Evolutionary conservation across 2,113 vertebrate genomes (phyloP).

Genomic region (Grantiella picta): DNA sequence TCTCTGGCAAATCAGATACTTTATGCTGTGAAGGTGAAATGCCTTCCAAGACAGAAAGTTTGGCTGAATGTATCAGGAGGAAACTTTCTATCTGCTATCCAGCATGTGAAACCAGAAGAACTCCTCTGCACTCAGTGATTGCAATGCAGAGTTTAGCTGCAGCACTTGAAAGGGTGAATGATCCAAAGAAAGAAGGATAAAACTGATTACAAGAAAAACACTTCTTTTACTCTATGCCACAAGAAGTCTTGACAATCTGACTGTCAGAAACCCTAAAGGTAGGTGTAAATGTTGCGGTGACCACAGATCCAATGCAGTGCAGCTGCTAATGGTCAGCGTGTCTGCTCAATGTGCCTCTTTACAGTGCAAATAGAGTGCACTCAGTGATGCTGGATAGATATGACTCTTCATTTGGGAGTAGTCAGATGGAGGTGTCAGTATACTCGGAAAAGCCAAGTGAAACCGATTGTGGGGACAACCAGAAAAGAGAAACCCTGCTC

Average conservation of each 20-base stretch:
- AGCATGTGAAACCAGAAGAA: background rate
- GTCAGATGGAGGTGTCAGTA: background rate
- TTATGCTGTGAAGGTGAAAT: background rate
- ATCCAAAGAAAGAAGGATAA: background rate
- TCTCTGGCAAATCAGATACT: background rate
- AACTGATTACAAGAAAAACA: background rate
- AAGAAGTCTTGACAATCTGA: background rate
- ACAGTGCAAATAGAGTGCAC: background rate
- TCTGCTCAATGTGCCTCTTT: background rate
- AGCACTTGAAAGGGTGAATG: background rate
- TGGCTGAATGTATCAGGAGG: background rate
- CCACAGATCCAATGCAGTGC: background rate
- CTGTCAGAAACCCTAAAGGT: background rate
- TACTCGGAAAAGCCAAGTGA: background rate
- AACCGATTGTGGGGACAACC: background rate
- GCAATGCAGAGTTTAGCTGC: accelerated
- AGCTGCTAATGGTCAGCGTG: background rate
- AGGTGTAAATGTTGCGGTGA: background rate
- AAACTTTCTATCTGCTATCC: background rate
- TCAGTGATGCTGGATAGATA: background rate
- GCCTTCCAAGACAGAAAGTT: background rate
- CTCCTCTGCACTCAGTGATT: background rate
- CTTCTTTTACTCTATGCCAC: background rate
- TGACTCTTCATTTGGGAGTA: background rate
- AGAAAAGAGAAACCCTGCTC: background rate